Conservation (phyloP, 2,113 vertebrate species). For the Odocoileus hemionus region DNA sequence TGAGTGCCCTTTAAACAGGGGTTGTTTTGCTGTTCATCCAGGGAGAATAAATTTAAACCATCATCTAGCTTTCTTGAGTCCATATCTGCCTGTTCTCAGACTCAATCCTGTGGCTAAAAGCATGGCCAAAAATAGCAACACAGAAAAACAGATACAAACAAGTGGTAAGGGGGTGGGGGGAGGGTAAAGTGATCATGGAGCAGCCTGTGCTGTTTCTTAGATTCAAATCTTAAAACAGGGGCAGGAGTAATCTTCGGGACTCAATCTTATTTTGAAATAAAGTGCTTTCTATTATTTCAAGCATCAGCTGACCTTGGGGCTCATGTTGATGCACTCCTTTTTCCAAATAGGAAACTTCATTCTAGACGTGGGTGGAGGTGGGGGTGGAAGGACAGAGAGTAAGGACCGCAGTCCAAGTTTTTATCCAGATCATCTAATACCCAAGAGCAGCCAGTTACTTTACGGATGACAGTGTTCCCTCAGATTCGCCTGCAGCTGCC, state of each 20-base stretch:
- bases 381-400: not conserved
- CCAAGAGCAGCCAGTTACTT: not conserved
- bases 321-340: not conserved
- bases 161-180: not conserved
- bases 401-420: not conserved
- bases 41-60: conserved; percentile 38
- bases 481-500: not conserved
- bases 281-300: conserved; percentile 45
- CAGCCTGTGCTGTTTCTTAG: conserved; percentile 42
- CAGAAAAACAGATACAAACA: conserved; percentile 43
- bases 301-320: not conserved
- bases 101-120: conserved; percentile 41
- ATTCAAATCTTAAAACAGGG: conserved; percentile 56
- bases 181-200: not conserved
- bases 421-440: not conserved
- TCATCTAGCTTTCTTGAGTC: conserved; percentile 37
- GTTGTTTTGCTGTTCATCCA: conserved; percentile 16
- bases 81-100: conserved; percentile 37
- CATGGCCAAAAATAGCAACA: conserved; percentile 57
- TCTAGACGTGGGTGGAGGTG: not conserved
- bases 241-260: conserved; percentile 1
- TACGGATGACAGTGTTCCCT: not conserved
- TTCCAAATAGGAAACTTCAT: not conserved
- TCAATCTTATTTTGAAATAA: conserved; percentile 46
- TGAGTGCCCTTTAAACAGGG: not conserved